Conservation (phyloP, 1,140 invertebrate species). For the Formica exsecta region DNA sequence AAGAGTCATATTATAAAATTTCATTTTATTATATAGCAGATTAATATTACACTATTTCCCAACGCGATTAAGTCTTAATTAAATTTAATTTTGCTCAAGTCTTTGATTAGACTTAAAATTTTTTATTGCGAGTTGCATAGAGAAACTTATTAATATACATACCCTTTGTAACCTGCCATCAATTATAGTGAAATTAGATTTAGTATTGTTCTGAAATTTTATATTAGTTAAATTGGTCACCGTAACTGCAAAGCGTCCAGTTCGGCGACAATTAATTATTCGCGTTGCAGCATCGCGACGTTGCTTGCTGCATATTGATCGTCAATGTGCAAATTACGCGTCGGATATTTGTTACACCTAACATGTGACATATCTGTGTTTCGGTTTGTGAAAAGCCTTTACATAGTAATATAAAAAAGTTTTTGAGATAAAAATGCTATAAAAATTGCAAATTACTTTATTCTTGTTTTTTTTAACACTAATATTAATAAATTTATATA, state of each 20-base stretch:
- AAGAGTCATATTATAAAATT: not conserved
- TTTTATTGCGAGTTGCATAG: constrained; percentile 8
- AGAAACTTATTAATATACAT: constrained; percentile 50
- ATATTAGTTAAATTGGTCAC: constrained; percentile 58
- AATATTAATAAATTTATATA: not conserved
- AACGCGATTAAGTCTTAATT: not conserved
- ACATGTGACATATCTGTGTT: constrained; percentile 19
- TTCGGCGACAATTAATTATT: constrained; percentile 57
- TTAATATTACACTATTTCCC: not conserved
- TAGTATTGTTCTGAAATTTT: constrained; percentile 53
- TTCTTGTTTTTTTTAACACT: not conserved
- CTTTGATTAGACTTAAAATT: constrained; percentile 16
- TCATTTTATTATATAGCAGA: not conserved
- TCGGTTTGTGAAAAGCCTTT: not conserved
- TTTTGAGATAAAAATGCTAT: not conserved
- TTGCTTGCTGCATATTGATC: constrained; percentile 54
- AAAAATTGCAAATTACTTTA: not conserved
- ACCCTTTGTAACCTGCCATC: constrained; percentile 16
- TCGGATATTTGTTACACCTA: constrained; percentile 21
- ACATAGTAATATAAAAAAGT: not conserved
- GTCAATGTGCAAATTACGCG: constrained; percentile 53
- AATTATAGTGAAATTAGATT: constrained; percentile 43
- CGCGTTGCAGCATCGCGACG: constrained; percentile 37
- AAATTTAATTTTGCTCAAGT: not conserved
- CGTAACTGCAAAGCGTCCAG: constrained; percentile 41